A percentile compares a stretch with the other conserved stretches of the same genome.
These are phyloP conservation scores for Leptopilina clavipes DNA, from an alignment of 1,140 invertebrate genomes.

Conservation along the genomic window DNA sequence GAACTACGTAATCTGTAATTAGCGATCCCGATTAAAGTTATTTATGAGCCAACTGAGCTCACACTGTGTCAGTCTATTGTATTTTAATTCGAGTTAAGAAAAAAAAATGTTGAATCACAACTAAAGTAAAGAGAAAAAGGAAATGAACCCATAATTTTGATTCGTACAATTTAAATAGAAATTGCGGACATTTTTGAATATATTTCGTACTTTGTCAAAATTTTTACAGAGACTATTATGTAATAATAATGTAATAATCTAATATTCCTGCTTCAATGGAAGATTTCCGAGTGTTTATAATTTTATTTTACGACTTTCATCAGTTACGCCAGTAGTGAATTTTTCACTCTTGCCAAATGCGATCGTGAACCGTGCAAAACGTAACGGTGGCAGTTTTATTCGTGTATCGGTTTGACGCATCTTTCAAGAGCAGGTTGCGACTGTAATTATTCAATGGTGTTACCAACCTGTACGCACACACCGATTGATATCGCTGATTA, in stretches of 20 bases:
- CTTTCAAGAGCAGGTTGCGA: slow-evolving; percentile 62
- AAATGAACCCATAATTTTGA: too few relatives aligned
- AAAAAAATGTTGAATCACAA: slow-evolving; percentile 37
- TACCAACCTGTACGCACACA: slow-evolving; percentile 58
- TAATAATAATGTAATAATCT: too few relatives aligned
- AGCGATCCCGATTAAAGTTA: slow-evolving; percentile 75
- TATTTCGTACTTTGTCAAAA: too few relatives aligned
- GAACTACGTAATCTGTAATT: slow-evolving; percentile 72
- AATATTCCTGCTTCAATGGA: too few relatives aligned
- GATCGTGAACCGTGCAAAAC: slow-evolving; percentile 48
- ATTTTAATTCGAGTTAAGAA: slow-evolving; percentile 69
- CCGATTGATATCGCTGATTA: slow-evolving; percentile 70
- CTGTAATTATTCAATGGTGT: slow-evolving; percentile 71
- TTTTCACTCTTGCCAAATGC: not conserved
- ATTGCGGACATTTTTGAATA: too few relatives aligned
- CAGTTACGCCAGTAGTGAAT: slow-evolving; percentile 23
- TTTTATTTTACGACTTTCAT: not conserved
- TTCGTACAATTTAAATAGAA: too few relatives aligned
- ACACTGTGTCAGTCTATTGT: slow-evolving; percentile 72
- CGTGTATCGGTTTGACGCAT: slow-evolving; percentile 63
- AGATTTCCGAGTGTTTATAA: too few relatives aligned
- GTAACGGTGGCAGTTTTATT: slow-evolving; percentile 62
- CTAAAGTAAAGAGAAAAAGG: not conserved
- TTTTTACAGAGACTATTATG: too few relatives aligned
- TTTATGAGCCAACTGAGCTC: slow-evolving; percentile 70